phyloP scores from a whole-genome alignment of 2,113 vertebrate species.

The Sterna hirundo region DNA sequence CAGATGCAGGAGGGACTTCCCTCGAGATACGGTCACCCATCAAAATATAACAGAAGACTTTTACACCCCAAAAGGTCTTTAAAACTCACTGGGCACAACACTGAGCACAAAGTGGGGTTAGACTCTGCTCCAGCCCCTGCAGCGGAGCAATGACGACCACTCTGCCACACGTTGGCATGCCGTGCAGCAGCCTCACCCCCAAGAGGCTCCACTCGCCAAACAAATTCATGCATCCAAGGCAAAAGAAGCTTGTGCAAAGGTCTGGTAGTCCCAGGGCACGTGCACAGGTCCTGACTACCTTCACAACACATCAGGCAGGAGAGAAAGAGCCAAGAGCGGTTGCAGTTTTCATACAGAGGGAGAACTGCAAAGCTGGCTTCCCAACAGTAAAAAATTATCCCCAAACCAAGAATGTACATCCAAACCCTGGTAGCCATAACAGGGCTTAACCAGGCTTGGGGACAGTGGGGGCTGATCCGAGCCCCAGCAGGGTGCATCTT shows the following conservation, averaged over 20 bases:
- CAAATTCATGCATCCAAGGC: not conserved
- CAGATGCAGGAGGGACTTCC: not conserved
- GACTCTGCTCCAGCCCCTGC: not conserved
- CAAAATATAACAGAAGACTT: not conserved
- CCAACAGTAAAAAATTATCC: not conserved
- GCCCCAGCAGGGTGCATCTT: not conserved
- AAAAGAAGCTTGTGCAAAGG: not conserved
- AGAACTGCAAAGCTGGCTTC: not conserved
- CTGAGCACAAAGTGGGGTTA: not conserved
- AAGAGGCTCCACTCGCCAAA: not conserved
- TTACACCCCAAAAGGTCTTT: not conserved
- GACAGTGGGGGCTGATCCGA: not conserved
- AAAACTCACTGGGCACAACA: not conserved
- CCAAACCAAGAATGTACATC: not conserved
- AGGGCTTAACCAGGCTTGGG: not conserved
- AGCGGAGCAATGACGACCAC: not conserved
- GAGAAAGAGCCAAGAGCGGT: rapidly evolving
- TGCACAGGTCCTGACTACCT: rapidly evolving
- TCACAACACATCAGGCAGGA: not conserved
- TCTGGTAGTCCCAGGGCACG: not conserved
- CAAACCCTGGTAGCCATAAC: not conserved
- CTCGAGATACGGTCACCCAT: rapidly evolving
- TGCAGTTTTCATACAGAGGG: not conserved
- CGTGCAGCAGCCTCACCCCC: not conserved
- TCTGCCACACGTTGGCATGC: no score